These are phyloP conservation scores for Drosophila barbarae DNA, from an alignment of 2,888 invertebrate species.

Conservation along the genomic window DNA sequence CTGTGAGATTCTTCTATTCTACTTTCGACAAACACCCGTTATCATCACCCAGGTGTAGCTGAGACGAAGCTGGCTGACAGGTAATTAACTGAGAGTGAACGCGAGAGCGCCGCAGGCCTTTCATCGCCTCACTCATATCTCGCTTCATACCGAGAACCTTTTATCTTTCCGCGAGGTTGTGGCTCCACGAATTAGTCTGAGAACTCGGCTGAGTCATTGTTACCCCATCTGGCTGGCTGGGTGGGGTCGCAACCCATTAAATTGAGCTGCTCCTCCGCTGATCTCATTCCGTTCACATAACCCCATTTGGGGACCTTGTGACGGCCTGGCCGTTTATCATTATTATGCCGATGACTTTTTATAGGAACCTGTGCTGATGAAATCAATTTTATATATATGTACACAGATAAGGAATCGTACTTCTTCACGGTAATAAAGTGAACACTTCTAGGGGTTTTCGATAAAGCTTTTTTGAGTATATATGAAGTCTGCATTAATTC, in stretches of 20 bases:
- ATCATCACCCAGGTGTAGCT: constrained; percentile 25
- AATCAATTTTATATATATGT: constrained; percentile 42
- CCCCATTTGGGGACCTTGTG: constrained; percentile 25
- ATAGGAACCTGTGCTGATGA: constrained; percentile 51
- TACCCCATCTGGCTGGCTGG: constrained; percentile 10
- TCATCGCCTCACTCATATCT: not conserved
- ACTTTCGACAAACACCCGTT: constrained; percentile 71
- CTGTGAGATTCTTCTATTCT: constrained; percentile 75
- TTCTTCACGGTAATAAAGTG: constrained; percentile 43
- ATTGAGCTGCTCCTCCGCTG: constrained; percentile 1
- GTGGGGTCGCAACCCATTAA: constrained; percentile 7
- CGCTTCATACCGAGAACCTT: not conserved
- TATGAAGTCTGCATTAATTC: constrained; percentile 7
- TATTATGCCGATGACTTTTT: constrained; percentile 13
- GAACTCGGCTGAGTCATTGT: constrained; percentile 15
- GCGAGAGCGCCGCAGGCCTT: not conserved
- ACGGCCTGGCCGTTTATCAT: constrained; percentile 13
- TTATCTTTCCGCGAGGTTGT: constrained; percentile 21
- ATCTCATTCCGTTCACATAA: constrained; percentile 20
- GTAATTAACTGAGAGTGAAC: constrained; percentile 8
- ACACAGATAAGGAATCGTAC: constrained; percentile 52
- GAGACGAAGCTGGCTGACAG: not conserved
- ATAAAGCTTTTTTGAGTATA: constrained; percentile 39
- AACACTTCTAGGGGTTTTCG: constrained; percentile 46
- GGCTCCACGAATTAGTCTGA: constrained; percentile 4